Percentiles rank a stretch among this genome's conserved stretches.
Evolutionary conservation across 2,888 invertebrate species (phyloP).

Genomic region (Aporophyla nigra): DNA sequence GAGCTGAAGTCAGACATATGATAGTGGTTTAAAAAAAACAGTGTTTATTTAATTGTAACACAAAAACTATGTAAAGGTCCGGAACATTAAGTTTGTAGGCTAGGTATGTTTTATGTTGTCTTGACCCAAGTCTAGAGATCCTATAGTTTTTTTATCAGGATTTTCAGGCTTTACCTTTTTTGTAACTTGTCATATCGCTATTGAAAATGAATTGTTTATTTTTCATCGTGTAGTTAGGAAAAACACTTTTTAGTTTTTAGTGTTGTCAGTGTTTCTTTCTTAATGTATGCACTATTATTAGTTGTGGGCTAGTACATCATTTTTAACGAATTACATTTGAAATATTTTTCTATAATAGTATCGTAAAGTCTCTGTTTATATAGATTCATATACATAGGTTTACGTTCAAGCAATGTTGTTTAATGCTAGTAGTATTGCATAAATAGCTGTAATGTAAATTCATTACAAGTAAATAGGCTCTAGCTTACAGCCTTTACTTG

Average conservation of each 20-base stretch:
- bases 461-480: neutral
- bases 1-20: neutral
- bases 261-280: neutral
- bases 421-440: neutral
- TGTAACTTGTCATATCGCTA: slow-evolving; percentile 5
- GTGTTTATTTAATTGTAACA: neutral
- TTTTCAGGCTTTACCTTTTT: neutral
- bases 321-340: too few relatives aligned
- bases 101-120: neutral
- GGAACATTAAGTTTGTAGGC: neutral
- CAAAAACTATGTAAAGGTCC: neutral
- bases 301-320: too few relatives aligned
- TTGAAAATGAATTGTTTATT: neutral
- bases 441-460: neutral
- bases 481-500: neutral
- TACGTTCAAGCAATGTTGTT: neutral
- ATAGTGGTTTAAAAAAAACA: neutral
- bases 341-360: too few relatives aligned
- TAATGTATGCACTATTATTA: too few relatives aligned
- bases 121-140: slow-evolving; percentile 10
- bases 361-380: too few relatives aligned
- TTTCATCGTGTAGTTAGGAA: neutral
- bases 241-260: neutral
- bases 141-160: neutral
- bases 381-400: neutral